phyloP scores from a whole-genome alignment of 2,797 vertebrate species.

The Halcyon badia region DNA sequence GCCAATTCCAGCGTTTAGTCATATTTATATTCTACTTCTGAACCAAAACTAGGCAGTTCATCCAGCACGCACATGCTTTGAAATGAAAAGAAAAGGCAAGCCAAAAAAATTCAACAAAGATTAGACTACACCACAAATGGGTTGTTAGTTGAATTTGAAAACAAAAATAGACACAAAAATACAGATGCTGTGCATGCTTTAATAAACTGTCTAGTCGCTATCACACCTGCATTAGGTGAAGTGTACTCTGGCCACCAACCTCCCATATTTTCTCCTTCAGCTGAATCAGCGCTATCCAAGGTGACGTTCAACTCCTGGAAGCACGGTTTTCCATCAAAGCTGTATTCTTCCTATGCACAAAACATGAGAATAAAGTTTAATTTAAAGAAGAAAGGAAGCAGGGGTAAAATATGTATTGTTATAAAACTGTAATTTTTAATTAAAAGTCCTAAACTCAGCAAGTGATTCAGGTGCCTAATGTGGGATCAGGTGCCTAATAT shows the following conservation, averaged over 20 bases:
- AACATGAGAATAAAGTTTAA: neutral
- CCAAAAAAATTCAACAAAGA: slow-evolving; percentile 68
- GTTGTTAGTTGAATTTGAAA: slow-evolving; percentile 74
- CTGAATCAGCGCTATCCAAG: slow-evolving; percentile 82
- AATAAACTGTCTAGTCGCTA: slow-evolving; percentile 85
- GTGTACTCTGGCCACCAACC: slow-evolving; percentile 97
- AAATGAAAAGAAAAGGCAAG: slow-evolving; percentile 67
- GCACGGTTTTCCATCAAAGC: slow-evolving; percentile 79
- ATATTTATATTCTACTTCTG: slow-evolving; percentile 33
- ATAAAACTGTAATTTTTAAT: neutral
- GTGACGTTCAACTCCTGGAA: slow-evolving; percentile 81
- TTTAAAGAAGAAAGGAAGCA: neutral
- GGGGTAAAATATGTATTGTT: neutral
- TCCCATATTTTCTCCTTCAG: slow-evolving; percentile 96
- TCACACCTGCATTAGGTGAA: slow-evolving; percentile 93
- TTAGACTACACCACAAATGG: slow-evolving; percentile 77
- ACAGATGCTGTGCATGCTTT: slow-evolving; percentile 87
- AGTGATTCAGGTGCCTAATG: neutral
- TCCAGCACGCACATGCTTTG: slow-evolving; percentile 91
- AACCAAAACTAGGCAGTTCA: slow-evolving; percentile 88
- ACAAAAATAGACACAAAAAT: slow-evolving; percentile 64
- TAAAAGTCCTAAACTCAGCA: neutral
- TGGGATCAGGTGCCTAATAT: neutral
- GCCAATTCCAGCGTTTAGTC: slow-evolving; percentile 39
- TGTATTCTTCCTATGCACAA: slow-evolving; percentile 86